phyloP scores from a whole-genome alignment of 2,888 invertebrate genomes.

The Tholera decimalis region DNA sequence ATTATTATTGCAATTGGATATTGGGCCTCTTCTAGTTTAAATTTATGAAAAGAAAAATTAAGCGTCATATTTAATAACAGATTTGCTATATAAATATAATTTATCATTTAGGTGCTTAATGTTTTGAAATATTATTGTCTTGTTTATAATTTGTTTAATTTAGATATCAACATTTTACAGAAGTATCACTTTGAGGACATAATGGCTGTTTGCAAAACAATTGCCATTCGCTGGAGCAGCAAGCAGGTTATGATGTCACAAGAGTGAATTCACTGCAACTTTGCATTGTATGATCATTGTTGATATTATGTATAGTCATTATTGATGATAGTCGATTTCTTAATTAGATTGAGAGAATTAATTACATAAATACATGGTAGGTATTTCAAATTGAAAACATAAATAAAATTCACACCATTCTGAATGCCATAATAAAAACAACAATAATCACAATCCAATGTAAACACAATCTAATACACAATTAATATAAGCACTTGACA shows the following conservation, averaged over 20 bases:
- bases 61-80: no score
- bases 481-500: slow-evolving; percentile 30
- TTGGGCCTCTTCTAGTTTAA: no score
- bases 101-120: no score
- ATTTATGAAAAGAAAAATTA: no score
- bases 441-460: slow-evolving; percentile 19
- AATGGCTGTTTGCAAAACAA: slow-evolving; percentile 46
- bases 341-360: slow-evolving; percentile 2
- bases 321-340: slow-evolving; percentile 8
- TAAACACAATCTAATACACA: slow-evolving; percentile 25
- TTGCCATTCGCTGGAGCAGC: slow-evolving; percentile 56
- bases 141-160: neutral
- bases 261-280: slow-evolving; percentile 38
- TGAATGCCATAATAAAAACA: slow-evolving; percentile 19
- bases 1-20: neutral
- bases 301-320: slow-evolving; percentile 24
- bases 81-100: no score
- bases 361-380: slow-evolving; percentile 8
- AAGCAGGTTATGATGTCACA: slow-evolving; percentile 30
- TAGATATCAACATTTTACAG: slow-evolving; percentile 16
- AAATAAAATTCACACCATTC: no score
- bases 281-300: slow-evolving; percentile 25
- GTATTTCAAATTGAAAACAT: neutral
- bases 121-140: neutral
- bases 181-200: slow-evolving; percentile 29